A percentile compares a stretch with the other conserved stretches of the same genome.
Evolutionary conservation across 2,113 vertebrate genomes (phyloP).

Genomic region (Otus sunia): DNA sequence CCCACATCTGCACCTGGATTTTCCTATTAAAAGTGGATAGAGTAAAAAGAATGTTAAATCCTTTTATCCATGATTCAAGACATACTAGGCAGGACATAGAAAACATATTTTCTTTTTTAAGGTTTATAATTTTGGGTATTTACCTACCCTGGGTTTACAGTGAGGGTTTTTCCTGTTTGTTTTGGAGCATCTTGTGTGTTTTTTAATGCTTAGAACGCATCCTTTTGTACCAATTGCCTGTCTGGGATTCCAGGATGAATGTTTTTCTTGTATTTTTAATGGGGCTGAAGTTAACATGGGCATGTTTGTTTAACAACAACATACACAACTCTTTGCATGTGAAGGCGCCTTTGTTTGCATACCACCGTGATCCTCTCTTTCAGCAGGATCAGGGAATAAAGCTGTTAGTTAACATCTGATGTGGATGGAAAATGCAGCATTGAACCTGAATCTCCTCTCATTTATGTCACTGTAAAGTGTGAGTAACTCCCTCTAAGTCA

Average conservation of each 20-base stretch:
- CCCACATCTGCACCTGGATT: conserved; percentile 69
- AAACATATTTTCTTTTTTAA: neutral
- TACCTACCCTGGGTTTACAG: conserved; percentile 6
- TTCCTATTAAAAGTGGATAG: conserved; percentile 66
- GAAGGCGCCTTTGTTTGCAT: conserved; percentile 15
- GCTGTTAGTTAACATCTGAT: neutral
- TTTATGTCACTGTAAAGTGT: neutral
- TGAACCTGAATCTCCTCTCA: neutral
- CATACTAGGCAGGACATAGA: neutral
- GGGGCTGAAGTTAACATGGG: conserved; percentile 20
- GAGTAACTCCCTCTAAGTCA: neutral
- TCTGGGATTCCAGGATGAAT: conserved; percentile 4
- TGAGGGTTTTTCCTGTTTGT: neutral
- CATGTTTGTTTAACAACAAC: conserved; percentile 35
- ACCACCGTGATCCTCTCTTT: neutral
- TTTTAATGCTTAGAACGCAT: neutral
- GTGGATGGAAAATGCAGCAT: neutral
- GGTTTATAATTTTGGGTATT: conserved; percentile 8
- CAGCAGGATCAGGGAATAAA: neutral
- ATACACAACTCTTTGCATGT: neutral
- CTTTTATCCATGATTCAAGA: conserved; percentile 17
- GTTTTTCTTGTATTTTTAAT: conserved; percentile 56
- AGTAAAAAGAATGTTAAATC: conserved; percentile 63
- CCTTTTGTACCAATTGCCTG: neutral
- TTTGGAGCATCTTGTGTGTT: neutral